Evolutionary conservation across 2,113 vertebrate genomes (phyloP), one percentile per base, ranked within the genome.

Genomic region (Apistogramma diplotaenia): DNA sequence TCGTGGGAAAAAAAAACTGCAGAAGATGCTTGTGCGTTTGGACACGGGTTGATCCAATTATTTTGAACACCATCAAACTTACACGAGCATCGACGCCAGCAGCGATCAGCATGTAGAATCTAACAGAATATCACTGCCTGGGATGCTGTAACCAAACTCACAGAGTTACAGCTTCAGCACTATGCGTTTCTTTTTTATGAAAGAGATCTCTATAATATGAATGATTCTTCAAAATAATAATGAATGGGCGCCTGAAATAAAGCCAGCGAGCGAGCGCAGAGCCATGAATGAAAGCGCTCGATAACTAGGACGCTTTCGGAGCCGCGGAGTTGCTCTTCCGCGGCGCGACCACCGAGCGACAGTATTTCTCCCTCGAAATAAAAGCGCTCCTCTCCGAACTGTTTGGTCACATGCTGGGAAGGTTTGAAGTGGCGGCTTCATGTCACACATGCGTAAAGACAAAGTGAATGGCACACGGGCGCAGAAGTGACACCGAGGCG

Each of bases 371-470:
- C 84, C 78, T 19, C 4, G 0, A 33, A 74, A 77, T 78, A 86
- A 78, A 82, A 16, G 35, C 59, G 60, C 65, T 57, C 31, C 65
- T 84, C 74, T 80, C 31, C 61, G 72, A 75, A 46, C 80, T 37
- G 72, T 81, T 76, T 71, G 77, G 79, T 91, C 92, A 87, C 90
- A 90, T 86, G 91, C 87, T 84, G 89, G 75, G 86, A 81, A 51
- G 84, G 81, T 80, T 76, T 70, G 89, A 85, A 89, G 89, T 91
- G 89, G 87, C 78, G 76, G 81, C 88, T 92, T 86, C 91, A 85
- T 93, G 95, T 94, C 95, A 79, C 94, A 85, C 91, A 73, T 62
- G 87, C 88, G 81, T 75, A 91, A 89, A 83, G 89, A 92, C 91
- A 83, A 87, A 90, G 89, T 92, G 91, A 94, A 92, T 91, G 89